Conservation (phyloP, 2,888 invertebrate species). For the Drosophila kokeensis region DNA sequence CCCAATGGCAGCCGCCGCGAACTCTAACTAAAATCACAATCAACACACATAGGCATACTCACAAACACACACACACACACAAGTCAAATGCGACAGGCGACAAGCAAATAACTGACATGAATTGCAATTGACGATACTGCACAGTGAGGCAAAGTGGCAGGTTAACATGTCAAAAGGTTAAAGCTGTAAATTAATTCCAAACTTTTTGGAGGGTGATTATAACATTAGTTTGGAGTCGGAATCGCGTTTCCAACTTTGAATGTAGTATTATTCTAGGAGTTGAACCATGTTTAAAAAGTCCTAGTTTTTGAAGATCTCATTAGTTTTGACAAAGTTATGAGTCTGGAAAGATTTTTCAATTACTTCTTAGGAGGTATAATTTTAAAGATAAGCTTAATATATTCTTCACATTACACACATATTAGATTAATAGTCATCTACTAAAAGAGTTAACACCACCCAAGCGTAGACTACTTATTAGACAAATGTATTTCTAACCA, state of each 20-base stretch:
- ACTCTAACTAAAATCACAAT: conserved; percentile 54
- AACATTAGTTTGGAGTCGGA: background rate
- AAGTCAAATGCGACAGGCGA: conserved; percentile 32
- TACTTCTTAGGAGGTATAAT: background rate
- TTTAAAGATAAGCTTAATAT: background rate
- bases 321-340: background rate
- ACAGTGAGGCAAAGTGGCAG: conserved; percentile 31
- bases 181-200: background rate
- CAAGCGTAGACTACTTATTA: background rate
- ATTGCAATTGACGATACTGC: conserved; percentile 51
- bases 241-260: background rate
- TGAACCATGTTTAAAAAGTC: background rate
- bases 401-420: background rate
- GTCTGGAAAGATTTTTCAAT: background rate
- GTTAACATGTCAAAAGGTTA: background rate
- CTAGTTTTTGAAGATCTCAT: background rate
- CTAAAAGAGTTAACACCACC: conserved; percentile 1
- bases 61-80: conserved; percentile 21
- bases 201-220: background rate
- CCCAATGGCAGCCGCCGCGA: conserved; percentile 59
- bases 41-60: conserved; percentile 24
- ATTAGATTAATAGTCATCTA: background rate
- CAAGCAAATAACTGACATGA: conserved; percentile 49
- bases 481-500: conserved; percentile 14
- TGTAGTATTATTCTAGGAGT: too few species aligned